Conservation (phyloP, 1,140 invertebrate species). For the Limonius californicus region DNA sequence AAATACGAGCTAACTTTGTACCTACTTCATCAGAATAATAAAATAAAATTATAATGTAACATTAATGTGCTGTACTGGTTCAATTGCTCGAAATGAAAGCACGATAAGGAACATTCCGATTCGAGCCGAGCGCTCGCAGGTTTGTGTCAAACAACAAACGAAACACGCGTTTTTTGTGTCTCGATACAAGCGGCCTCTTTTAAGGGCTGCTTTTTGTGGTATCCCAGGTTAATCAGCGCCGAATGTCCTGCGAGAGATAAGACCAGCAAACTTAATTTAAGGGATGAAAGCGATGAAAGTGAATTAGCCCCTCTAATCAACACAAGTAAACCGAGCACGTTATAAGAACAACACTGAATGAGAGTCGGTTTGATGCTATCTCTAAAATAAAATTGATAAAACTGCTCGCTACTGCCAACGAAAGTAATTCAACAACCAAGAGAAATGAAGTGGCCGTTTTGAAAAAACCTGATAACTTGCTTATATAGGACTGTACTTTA, state of each 20-base stretch:
- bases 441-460: no score
- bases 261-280: conserved; percentile 9
- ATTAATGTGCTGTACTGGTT: neutral
- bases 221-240: neutral
- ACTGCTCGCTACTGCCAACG: no score
- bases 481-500: no score
- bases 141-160: neutral
- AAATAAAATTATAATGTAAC: neutral
- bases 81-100: no score
- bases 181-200: neutral
- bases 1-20: no score
- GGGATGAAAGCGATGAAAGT: conserved; percentile 10
- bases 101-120: neutral
- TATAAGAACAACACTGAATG: neutral
- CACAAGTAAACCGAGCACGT: conserved; percentile 1
- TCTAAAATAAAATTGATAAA: no score
- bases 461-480: no score
- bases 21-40: no score
- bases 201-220: neutral
- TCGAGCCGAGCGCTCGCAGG: neutral
- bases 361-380: no score
- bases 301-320: conserved; percentile 7
- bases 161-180: neutral
- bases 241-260: conserved; percentile 7
- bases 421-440: no score